Conservation (phyloP, 2,888 invertebrate species). For the Drosophila prostipennis region DNA sequence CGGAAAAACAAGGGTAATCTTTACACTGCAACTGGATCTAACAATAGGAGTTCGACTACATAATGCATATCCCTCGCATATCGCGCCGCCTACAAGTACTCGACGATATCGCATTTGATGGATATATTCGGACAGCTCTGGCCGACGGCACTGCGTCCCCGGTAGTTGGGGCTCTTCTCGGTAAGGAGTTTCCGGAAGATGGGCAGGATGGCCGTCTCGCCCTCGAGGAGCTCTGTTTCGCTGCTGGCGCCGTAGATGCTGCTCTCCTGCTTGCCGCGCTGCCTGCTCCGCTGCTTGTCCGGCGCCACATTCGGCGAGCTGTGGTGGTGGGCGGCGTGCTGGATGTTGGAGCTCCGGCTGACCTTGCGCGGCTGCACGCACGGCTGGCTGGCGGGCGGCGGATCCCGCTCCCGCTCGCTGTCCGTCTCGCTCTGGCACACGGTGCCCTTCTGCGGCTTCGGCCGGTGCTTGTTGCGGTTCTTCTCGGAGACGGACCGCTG, state of each 20-base stretch:
- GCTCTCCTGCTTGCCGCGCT: constrained; percentile 81
- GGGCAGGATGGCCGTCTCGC: constrained; percentile 91
- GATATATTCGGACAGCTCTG: constrained; percentile 97
- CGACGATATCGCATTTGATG: constrained; percentile 97
- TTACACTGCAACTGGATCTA: constrained; percentile 54
- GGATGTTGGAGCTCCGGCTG: constrained; percentile 79
- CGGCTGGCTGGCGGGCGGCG: constrained; percentile 76
- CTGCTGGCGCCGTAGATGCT: constrained; percentile 91
- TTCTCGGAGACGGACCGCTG: constrained; percentile 88
- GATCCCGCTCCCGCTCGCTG: constrained; percentile 84
- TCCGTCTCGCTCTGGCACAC: constrained; percentile 86
- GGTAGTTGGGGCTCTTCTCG: constrained; percentile 90
- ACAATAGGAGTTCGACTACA: constrained; percentile 47
- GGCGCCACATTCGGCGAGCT: constrained; percentile 88
- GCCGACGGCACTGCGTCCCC: constrained; percentile 85
- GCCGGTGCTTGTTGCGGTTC: constrained; percentile 86
- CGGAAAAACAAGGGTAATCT: constrained; percentile 48
- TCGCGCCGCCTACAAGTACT: constrained; percentile 89
- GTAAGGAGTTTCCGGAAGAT: constrained; percentile 96
- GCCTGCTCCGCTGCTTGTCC: constrained; percentile 82
- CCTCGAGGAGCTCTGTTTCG: constrained; percentile 92
- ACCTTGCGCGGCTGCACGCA: constrained; percentile 81
- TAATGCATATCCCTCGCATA: neutral
- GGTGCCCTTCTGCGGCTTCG: constrained; percentile 85
- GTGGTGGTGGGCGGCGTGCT: constrained; percentile 86